These are phyloP conservation scores for Solenopsis fugax DNA, from an alignment of 1,140 invertebrate genomes.

Conservation along the genomic window DNA sequence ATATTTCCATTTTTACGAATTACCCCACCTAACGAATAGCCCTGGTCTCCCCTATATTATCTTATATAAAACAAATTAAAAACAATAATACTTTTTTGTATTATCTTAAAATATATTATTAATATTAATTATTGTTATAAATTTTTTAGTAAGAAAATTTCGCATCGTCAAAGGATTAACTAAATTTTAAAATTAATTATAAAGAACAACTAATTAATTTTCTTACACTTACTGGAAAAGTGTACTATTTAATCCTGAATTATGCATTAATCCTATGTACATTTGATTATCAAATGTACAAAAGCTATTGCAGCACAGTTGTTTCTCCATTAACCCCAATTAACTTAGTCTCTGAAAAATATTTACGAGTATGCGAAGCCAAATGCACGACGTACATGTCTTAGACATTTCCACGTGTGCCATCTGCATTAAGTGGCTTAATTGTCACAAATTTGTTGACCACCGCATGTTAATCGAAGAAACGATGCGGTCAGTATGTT, in stretches of 20 bases:
- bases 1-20: no score
- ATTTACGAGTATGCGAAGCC: neutral
- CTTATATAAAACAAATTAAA: neutral
- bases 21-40: no score
- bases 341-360: conserved; percentile 65
- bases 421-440: conserved; percentile 62
- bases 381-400: neutral
- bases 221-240: neutral
- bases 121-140: neutral
- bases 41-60: no score
- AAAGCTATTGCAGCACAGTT: conserved; percentile 42
- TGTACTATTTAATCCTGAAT: neutral
- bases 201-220: neutral
- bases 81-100: neutral
- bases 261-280: neutral
- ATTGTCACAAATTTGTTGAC: conserved; percentile 68
- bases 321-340: conserved; percentile 66
- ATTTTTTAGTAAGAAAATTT: neutral
- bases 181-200: neutral
- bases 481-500: conserved; percentile 9
- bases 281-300: neutral
- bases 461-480: conserved; percentile 43
- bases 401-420: conserved; percentile 49
- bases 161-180: neutral
- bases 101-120: neutral